phyloP scores from a whole-genome alignment of 2,113 vertebrate genomes.

The Cynoglossus semilaevis region DNA sequence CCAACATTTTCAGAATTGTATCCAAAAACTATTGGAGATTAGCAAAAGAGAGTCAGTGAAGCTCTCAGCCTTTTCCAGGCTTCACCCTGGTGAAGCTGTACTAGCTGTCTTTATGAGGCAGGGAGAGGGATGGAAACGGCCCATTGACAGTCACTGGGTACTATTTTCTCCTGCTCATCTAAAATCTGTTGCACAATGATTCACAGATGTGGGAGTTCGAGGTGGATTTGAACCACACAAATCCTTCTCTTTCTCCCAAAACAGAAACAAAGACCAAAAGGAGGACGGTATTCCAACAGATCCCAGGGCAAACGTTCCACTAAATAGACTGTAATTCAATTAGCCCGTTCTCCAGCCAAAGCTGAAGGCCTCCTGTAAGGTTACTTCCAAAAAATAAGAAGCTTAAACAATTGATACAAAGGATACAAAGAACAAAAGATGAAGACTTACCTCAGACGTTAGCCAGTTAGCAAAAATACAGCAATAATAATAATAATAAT shows the following conservation, averaged over 20 bases:
- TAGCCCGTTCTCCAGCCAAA: constrained; percentile 11
- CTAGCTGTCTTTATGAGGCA: constrained; percentile 53
- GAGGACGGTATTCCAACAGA: constrained; percentile 37
- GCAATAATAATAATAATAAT: too few relatives aligned
- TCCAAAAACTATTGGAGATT: neutral
- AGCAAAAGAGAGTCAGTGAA: too few relatives aligned
- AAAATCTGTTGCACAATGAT: constrained; percentile 50
- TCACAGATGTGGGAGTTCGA: constrained; percentile 67
- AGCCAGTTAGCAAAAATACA: too few relatives aligned
- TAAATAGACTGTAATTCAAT: constrained; percentile 31
- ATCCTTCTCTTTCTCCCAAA: constrained; percentile 41
- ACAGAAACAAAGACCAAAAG: constrained; percentile 43
- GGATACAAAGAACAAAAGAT: too few relatives aligned
- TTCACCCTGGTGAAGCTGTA: too few relatives aligned
- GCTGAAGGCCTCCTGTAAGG: constrained; percentile 17
- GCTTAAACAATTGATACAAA: neutral
- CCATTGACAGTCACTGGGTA: constrained; percentile 56
- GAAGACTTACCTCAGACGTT: too few relatives aligned
- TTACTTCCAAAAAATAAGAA: constrained; percentile 14
- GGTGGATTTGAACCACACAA: constrained; percentile 41
- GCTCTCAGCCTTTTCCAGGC: too few relatives aligned
- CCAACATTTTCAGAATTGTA: neutral
- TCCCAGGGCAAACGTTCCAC: constrained; percentile 29
- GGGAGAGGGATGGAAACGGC: constrained; percentile 45
- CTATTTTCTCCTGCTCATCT: constrained; percentile 58